Percentiles rank a stretch among this genome's conserved stretches.
These are phyloP conservation scores for Philaethria dido DNA, from an alignment of 2,888 invertebrate genomes.

Conservation along the genomic window DNA sequence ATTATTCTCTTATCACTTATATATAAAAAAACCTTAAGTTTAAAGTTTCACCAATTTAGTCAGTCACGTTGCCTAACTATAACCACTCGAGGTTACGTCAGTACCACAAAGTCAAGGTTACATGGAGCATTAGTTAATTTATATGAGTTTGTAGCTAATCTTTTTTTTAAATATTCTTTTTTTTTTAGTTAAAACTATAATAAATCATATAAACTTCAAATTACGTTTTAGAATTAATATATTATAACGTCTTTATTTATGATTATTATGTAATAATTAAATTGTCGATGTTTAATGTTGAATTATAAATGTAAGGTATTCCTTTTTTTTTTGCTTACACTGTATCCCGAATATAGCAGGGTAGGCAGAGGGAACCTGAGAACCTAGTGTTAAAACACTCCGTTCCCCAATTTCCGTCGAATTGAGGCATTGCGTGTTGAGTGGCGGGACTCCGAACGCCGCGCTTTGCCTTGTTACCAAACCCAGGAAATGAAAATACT, in stretches of 20 bases:
- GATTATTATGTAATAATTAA: conserved; percentile 2
- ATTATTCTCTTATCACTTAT: neutral
- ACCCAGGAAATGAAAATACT: no score
- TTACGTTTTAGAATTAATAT: neutral
- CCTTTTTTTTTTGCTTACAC: no score
- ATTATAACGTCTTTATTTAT: neutral
- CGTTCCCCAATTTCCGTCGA: no score
- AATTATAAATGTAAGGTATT: no score
- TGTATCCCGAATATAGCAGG: no score
- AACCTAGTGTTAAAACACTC: no score
- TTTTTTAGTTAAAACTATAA: neutral
- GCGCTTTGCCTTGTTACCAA: no score
- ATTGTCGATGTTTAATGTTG: neutral
- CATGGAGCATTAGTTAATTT: conserved; percentile 28
- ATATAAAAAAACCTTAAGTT: neutral
- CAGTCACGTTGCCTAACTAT: conserved; percentile 11
- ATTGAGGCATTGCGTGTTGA: no score
- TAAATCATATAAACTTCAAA: conserved; percentile 13
- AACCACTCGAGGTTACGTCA: conserved; percentile 32
- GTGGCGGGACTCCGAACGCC: no score
- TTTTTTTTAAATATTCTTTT: conserved; percentile 23
- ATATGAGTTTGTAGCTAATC: conserved; percentile 32
- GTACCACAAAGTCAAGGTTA: conserved; percentile 37
- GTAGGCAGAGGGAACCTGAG: no score
- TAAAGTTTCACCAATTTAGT: conserved; percentile 2